phyloP scores from a whole-genome alignment of 2,113 vertebrate genomes.

The Ceyx cyanopectus region DNA sequence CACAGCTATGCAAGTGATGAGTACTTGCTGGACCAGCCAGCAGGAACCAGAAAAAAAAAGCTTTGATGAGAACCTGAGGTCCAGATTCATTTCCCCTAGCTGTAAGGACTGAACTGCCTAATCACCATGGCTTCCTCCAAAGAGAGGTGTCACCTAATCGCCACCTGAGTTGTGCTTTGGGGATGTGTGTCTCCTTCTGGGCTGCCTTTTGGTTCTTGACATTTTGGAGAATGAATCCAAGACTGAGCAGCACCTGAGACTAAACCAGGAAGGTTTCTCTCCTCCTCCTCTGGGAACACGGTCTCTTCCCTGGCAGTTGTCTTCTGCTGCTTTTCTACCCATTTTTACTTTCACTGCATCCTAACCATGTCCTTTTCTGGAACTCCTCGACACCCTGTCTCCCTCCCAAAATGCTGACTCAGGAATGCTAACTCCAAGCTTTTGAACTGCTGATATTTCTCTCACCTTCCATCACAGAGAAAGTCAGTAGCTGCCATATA shows the following conservation, averaged over 20 bases:
- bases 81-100: background rate
- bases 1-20: background rate
- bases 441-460: background rate
- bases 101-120: background rate
- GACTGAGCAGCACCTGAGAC: background rate
- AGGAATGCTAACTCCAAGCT: background rate
- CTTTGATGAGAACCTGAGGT: background rate
- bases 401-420: background rate
- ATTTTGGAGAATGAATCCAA: background rate
- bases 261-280: background rate
- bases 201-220: background rate
- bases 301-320: background rate
- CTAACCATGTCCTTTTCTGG: background rate
- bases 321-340: background rate
- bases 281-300: fast-evolving
- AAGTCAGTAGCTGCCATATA: background rate
- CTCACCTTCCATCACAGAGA: background rate
- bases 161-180: background rate
- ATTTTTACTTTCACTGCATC: background rate
- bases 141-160: background rate
- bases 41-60: background rate
- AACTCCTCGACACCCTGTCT: background rate
- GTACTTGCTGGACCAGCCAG: background rate
- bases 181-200: background rate
- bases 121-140: background rate